These are phyloP conservation scores for Semotilus atromaculatus DNA, from an alignment of 2,797 vertebrate genomes.

Conservation along the genomic window DNA sequence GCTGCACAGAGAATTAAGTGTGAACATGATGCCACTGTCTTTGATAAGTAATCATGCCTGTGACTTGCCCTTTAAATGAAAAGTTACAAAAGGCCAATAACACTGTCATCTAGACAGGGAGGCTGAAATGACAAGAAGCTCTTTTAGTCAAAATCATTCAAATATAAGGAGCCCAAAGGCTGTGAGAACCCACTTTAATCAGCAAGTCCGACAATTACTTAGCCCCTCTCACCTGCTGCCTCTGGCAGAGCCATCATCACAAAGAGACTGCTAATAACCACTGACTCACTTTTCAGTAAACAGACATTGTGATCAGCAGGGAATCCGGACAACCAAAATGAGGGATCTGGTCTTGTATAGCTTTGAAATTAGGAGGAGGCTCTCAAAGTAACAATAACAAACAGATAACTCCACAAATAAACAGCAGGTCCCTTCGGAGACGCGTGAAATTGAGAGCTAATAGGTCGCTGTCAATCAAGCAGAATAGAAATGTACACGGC, in stretches of 20 bases:
- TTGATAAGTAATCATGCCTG: constrained; percentile 28
- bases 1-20: background rate
- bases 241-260: constrained; percentile 23
- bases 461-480: constrained; percentile 37
- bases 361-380: constrained; percentile 23
- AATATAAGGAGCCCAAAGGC: constrained; percentile 27
- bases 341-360: constrained; percentile 8
- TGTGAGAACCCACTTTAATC: constrained; percentile 30
- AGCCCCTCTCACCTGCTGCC: constrained; percentile 40
- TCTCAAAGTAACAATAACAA: constrained; percentile 34
- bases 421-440: background rate
- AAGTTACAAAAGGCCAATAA: constrained; percentile 38
- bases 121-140: constrained; percentile 17
- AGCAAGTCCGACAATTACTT: constrained; percentile 39
- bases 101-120: constrained; percentile 30
- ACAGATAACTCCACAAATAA: constrained; percentile 18
- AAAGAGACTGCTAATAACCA: constrained; percentile 35
- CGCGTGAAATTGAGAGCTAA: constrained; percentile 18
- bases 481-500: constrained; percentile 22
- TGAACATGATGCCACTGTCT: constrained; percentile 15
- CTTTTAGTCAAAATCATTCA: constrained; percentile 20
- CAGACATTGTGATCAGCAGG: constrained; percentile 33
- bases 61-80: constrained; percentile 46
- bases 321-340: background rate
- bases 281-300: constrained; percentile 32